Evolutionary conservation across 2,797 vertebrate genomes (phyloP).

Genomic region (Sebastes umbrosus): DNA sequence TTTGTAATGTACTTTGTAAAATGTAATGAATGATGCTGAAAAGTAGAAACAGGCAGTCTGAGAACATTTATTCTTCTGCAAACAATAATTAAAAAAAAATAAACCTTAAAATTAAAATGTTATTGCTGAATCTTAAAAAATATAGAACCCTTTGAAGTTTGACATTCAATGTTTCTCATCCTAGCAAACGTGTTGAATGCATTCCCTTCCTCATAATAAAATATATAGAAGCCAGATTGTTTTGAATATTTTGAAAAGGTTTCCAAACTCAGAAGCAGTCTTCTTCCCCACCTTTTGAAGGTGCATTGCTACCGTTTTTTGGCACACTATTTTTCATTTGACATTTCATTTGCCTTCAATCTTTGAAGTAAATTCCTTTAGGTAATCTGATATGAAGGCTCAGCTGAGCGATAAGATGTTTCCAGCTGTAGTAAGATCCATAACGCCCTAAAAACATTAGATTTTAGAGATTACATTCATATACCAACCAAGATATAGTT

Average conservation of each 20-base stretch:
- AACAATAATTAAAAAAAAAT: neutral
- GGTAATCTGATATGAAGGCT: neutral
- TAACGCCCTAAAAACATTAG: neutral
- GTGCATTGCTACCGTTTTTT: neutral
- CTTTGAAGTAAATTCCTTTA: neutral
- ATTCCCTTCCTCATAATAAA: neutral
- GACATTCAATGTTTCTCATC: neutral
- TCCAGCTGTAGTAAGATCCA: neutral
- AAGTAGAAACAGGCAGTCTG: neutral
- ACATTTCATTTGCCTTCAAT: neutral
- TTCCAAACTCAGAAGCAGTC: neutral
- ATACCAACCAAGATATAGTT: neutral
- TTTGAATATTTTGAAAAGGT: neutral
- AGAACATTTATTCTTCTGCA: neutral
- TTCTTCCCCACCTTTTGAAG: neutral
- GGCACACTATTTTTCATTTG: neutral
- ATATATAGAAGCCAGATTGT: neutral
- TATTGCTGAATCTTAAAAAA: neutral
- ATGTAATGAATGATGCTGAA: too few relatives aligned
- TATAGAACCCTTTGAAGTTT: neutral
- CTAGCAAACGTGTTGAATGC: neutral
- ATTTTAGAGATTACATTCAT: neutral
- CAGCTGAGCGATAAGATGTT: neutral
- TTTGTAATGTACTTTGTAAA: too few relatives aligned
- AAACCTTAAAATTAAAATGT: neutral